These are phyloP conservation scores for Graphium colonna DNA, from an alignment of 2,888 invertebrate genomes.

Conservation along the genomic window DNA sequence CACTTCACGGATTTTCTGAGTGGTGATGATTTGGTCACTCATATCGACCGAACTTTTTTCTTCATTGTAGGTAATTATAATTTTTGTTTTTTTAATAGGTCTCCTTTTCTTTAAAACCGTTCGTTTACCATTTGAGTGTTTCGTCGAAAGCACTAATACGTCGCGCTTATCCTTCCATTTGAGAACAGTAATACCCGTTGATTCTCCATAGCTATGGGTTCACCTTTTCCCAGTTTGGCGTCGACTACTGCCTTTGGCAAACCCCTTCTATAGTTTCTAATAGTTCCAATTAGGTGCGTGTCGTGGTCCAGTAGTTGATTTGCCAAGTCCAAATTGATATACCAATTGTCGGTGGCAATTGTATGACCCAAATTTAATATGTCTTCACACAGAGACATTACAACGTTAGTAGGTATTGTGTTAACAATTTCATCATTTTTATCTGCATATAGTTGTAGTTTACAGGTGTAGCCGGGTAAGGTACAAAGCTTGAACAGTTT, in stretches of 20 bases:
- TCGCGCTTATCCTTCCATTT: background rate
- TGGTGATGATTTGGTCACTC: too few species aligned
- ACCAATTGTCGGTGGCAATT: constrained; percentile 32
- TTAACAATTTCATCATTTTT: constrained; percentile 35
- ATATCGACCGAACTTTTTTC: constrained; percentile 28
- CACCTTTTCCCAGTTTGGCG: constrained; percentile 30
- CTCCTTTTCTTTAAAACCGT: constrained; percentile 25
- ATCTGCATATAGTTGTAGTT: constrained; percentile 35
- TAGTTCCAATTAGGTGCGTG: constrained; percentile 31
- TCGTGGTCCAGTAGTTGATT: constrained; percentile 27
- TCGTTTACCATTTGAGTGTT: background rate
- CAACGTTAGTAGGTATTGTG: constrained; percentile 34
- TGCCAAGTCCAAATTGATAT: constrained; percentile 33
- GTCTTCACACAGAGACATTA: constrained; percentile 33
- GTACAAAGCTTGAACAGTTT: constrained; percentile 41
- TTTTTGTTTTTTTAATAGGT: constrained; percentile 28
- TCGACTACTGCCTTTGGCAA: constrained; percentile 31
- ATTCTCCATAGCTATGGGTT: background rate
- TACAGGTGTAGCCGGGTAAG: constrained; percentile 38
- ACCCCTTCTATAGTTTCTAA: constrained; percentile 30
- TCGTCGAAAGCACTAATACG: background rate
- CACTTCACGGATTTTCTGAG: background rate
- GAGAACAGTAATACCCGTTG: background rate
- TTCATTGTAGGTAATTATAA: constrained; percentile 35
- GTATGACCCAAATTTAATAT: constrained; percentile 33